Evolutionary conservation across 2,797 vertebrate species (phyloP), one percentile per base, ranked within the genome.

Genomic region (Manis crassicaudata): DNA sequence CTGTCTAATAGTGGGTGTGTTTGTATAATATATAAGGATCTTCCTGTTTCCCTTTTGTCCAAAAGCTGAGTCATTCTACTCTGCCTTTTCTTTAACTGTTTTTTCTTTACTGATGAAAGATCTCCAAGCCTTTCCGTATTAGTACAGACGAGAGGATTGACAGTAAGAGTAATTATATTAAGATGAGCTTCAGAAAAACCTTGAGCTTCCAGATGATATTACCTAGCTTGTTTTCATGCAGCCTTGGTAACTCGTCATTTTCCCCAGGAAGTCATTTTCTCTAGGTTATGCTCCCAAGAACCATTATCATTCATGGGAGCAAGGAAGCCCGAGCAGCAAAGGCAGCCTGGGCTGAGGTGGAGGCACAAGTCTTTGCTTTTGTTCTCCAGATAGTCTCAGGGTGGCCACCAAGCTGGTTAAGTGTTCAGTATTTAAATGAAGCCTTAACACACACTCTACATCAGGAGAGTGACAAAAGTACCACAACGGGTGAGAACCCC

Each of bases 151-250:
- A 73, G 75, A 85, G 5, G 17, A 63, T 21, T 35, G 23, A 21
- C 89, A n/a, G 23, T 68, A 20, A 67, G 52, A 4, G 27, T 18
- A 84, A 88, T 56, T 52, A 3, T 65, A 20, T 70, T 81, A 62
- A 46, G 14, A 56, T 5, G 52, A 89, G 2, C 37, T 20, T 68
- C 68, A 58, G 72, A 93, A 86, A 89, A 92, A n/a, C 9, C 68
- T 72, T 81, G 27, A n/a, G 6, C 60, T 62, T 90, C 63, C 37
- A 17, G 46, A 60, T 81, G 62, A 21, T 70, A 6, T 56, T 58
- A 83, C 73, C 60, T 54, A 90, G n/a, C 46, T 94, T 80, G 50
- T 72, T 92, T 82, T 82, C 46, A 8, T 50, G 43, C 60, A 37
- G 6, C 7, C 12, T 6, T n/a, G 43, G 0, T 70, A 3, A 43